A percentile compares a stretch with the other conserved stretches of the same genome.
Conservation (phyloP, 2,888 invertebrate genomes). For the Clunio marinus region DNA sequence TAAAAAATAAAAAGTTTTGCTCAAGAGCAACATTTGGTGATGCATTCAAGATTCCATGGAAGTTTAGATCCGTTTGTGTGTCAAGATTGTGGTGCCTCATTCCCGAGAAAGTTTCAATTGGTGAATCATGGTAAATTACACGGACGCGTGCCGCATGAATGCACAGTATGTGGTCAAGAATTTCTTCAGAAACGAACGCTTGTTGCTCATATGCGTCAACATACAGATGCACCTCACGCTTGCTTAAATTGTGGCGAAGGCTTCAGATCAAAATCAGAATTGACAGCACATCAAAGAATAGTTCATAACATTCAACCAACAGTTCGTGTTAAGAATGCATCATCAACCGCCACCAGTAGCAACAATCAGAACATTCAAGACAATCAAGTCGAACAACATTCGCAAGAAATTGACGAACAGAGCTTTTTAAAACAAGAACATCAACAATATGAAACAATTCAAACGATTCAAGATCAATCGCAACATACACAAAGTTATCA, state of each 20-base stretch:
- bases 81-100: conserved; percentile 80
- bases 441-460: conserved; percentile 36
- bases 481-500: conserved; percentile 14
- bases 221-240: conserved; percentile 69
- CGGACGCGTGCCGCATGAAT: conserved; percentile 74
- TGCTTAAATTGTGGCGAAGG: conserved; percentile 74
- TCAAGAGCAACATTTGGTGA: conserved; percentile 71
- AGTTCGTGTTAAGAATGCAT: conserved; percentile 48
- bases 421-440: conserved; percentile 38
- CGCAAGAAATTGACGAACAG: conserved; percentile 12
- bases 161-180: conserved; percentile 78
- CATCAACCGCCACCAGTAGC: conserved; percentile 40
- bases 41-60: conserved; percentile 74
- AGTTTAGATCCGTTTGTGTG: conserved; percentile 94
- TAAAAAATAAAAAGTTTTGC: conserved; percentile 80
- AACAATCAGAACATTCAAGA: conserved; percentile 12
- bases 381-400: background rate
- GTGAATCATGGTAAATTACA: conserved; percentile 79
- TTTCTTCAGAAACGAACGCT: conserved; percentile 79
- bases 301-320: conserved; percentile 53
- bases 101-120: conserved; percentile 79
- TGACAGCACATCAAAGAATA: conserved; percentile 63
- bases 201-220: conserved; percentile 72
- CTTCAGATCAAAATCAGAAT: conserved; percentile 66
- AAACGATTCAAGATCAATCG: conserved; percentile 12